Conservation (phyloP, 1,140 invertebrate genomes). For the Trichogramma pretiosum region DNA sequence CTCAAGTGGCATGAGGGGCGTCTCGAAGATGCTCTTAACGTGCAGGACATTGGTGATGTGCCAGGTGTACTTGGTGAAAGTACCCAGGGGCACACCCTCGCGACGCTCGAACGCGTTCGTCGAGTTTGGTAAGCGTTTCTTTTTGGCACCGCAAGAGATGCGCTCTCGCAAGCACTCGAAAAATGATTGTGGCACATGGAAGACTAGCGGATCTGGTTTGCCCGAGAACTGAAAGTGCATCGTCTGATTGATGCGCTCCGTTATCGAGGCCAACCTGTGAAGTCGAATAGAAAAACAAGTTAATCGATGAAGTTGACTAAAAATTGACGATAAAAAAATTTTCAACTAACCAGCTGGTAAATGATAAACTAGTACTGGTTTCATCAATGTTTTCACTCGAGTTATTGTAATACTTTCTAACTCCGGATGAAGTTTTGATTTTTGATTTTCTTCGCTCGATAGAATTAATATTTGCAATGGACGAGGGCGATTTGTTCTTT, state of each 20-base stretch:
- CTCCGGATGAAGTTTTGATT: slow-evolving; percentile 26
- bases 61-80: slow-evolving; percentile 67
- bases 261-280: slow-evolving; percentile 48
- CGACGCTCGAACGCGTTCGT: slow-evolving; percentile 52
- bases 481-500: slow-evolving; percentile 21
- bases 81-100: slow-evolving; percentile 57
- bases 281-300: neutral
- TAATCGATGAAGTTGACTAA: neutral
- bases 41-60: slow-evolving; percentile 66
- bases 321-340: neutral
- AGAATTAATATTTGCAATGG: slow-evolving; percentile 33
- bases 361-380: slow-evolving; percentile 45
- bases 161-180: slow-evolving; percentile 64
- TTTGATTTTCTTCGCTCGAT: slow-evolving; percentile 35
- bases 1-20: slow-evolving; percentile 54
- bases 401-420: slow-evolving; percentile 35
- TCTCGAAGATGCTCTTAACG: slow-evolving; percentile 70
- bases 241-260: slow-evolving; percentile 68
- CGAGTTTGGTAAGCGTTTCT: slow-evolving; percentile 59
- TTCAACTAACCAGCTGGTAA: slow-evolving; percentile 57
- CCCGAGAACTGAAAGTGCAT: slow-evolving; percentile 72
- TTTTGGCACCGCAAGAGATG: slow-evolving; percentile 56
- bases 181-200: slow-evolving; percentile 62
- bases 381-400: slow-evolving; percentile 34
- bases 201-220: slow-evolving; percentile 61